These are phyloP conservation scores for Odontesthes bonariensis DNA, from an alignment of 2,113 vertebrate genomes.

Conservation along the genomic window DNA sequence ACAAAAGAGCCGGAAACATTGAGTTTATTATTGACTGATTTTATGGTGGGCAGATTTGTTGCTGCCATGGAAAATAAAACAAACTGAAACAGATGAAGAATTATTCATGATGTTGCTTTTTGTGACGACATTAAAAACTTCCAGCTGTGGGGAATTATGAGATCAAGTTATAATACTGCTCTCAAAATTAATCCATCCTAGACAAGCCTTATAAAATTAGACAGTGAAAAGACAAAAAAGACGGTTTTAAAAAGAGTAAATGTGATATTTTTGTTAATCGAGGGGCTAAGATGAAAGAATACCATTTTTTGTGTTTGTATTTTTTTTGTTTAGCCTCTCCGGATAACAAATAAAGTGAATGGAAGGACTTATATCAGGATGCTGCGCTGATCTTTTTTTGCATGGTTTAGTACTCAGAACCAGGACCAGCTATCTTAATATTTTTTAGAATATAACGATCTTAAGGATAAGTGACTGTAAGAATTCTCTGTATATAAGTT, in stretches of 20 bases:
- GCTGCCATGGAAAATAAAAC: not conserved
- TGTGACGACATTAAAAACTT: constrained; percentile 1
- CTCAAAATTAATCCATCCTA: not conserved
- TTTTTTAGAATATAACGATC: not conserved
- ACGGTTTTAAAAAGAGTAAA: not conserved
- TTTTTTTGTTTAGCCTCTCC: constrained; percentile 32
- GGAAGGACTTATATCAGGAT: not conserved
- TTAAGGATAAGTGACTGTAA: not conserved
- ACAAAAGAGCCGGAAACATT: not conserved
- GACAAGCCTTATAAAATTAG: not conserved
- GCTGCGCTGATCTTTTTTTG: constrained; percentile 12
- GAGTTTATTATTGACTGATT: not conserved
- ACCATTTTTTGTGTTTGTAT: not conserved
- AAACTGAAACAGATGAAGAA: constrained; percentile 6
- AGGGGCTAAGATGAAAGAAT: not conserved
- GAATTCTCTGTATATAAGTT: too few species aligned
- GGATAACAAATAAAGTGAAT: constrained; percentile 3
- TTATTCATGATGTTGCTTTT: not conserved
- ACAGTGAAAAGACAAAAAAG: not conserved
- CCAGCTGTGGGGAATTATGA: constrained; percentile 5
- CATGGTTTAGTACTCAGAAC: not conserved
- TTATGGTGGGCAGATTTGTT: not conserved
- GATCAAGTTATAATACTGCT: constrained; percentile 20
- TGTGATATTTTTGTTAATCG: constrained; percentile 1
- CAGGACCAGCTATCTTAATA: constrained; percentile 2